Conservation (phyloP, 2,797 vertebrate genomes). For the Nyctibius grandis region DNA sequence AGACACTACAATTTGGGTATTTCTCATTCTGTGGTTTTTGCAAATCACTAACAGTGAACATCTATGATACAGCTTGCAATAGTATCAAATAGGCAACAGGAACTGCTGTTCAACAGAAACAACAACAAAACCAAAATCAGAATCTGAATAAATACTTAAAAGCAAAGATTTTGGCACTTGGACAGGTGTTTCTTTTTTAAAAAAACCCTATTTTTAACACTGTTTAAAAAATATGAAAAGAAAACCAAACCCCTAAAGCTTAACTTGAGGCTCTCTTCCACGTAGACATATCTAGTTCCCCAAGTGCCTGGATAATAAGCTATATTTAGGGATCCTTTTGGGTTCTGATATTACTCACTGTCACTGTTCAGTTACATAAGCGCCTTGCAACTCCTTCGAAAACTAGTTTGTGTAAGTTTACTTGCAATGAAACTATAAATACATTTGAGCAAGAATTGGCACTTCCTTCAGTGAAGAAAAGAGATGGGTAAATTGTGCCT, state of each 20-base stretch:
- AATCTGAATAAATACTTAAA: not conserved
- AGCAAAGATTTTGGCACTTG: not conserved
- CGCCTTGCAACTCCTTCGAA: not conserved
- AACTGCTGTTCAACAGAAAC: not conserved
- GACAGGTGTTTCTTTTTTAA: not conserved
- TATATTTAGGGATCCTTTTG: conserved; percentile 26
- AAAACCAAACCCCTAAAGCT: not conserved
- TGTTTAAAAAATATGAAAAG: not conserved
- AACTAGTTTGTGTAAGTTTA: not conserved
- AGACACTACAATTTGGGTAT: not conserved
- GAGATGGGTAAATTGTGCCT: not conserved
- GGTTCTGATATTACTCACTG: conserved; percentile 23
- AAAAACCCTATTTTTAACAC: not conserved
- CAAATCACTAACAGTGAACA: not conserved
- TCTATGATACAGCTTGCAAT: fast-evolving
- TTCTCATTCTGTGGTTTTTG: not conserved
- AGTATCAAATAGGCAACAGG: not conserved
- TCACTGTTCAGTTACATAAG: not conserved
- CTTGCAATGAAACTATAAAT: not conserved
- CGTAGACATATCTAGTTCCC: not conserved
- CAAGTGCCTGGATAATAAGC: not conserved
- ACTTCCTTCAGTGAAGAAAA: not conserved
- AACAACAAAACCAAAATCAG: not conserved
- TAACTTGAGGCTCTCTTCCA: not conserved
- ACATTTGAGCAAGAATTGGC: not conserved